Evolutionary conservation across 1,140 invertebrate species (phyloP).

Genomic region (Drosophila littoralis): DNA sequence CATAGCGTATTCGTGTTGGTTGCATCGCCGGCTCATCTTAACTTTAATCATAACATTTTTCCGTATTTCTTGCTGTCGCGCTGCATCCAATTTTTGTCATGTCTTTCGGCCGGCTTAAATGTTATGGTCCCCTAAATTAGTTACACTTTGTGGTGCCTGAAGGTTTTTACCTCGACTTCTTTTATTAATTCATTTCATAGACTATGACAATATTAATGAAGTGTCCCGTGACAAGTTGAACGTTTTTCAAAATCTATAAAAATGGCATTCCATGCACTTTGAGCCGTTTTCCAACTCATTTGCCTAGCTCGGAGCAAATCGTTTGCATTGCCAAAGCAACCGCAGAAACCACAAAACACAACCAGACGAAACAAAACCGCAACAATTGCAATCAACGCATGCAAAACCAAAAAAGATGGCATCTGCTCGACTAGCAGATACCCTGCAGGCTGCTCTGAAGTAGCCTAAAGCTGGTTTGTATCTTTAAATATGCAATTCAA

Average conservation of each 20-base stretch:
- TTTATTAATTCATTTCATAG: slow-evolving; percentile 36
- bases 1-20: slow-evolving; percentile 8
- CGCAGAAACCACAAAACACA: slow-evolving; percentile 45
- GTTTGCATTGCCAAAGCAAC: slow-evolving; percentile 37
- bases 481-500: too few species aligned
- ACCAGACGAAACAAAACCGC: slow-evolving; percentile 21
- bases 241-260: slow-evolving; percentile 7
- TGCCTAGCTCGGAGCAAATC: slow-evolving; percentile 6
- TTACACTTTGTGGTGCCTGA: slow-evolving; percentile 23
- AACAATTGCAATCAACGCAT: slow-evolving; percentile 53
- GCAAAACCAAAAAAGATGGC: slow-evolving; percentile 1
- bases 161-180: background rate
- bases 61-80: slow-evolving; percentile 19
- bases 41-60: slow-evolving; percentile 41
- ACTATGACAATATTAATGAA: slow-evolving; percentile 61
- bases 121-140: slow-evolving; percentile 61
- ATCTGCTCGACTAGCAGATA: background rate
- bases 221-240: slow-evolving; percentile 19
- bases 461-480: too few species aligned
- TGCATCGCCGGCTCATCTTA: background rate
- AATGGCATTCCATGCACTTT: background rate
- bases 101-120: slow-evolving; percentile 59
- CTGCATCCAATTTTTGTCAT: slow-evolving; percentile 57
- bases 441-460: background rate
- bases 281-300: slow-evolving; percentile 17